Base-by-base conservation (phyloP, 2,888 invertebrate species). In the Ctenicera cuprea region DNA sequence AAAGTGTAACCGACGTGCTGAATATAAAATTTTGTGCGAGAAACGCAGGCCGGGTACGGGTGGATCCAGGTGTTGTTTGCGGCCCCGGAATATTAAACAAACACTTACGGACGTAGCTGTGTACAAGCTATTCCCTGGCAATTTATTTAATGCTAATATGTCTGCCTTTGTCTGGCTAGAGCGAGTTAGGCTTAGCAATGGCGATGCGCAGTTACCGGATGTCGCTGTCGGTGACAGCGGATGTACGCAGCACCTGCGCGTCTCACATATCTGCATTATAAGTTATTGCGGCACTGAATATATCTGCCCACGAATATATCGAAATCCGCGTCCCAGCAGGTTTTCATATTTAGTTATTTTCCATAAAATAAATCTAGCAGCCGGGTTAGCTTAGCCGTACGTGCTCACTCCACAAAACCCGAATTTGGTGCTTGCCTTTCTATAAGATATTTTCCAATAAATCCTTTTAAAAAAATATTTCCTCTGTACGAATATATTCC, bases 31-130 rank as follows among this genome's bases (percentile, higher is more conserved):
- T 54, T 70, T 45, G 61, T 62, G 37, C 48, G 37, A 37, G 63
- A 70, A 33, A 37, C 48, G 38, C 43, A 50, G 16, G 18, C 37
- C 62, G 62, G 45, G 54, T 52, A 20, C 33, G 62, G 54, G 69
- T 67, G 79, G 79, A 78, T 79, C 76, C 82, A 82, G 82, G 82
- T 82, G 82, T 79, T 80, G 80, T 79, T 79, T 79, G 80, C 77
- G 80, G 81, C 75, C 75, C 74, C 74, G 73, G 79, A 80, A 81
- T 82, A 81, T 82, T 82, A 82, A 81, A 79, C 82, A 82, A 82
- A 82, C 80, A 81, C 78, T 79, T 77, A 78, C 74, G 73, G 62
- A 76, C 71, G 74, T 71, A 57, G 52, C 66, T 52, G 59, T 73
- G 61, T 73, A 73, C 73, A 68, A 72, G 54, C 67, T 68, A 73